These are phyloP conservation scores for Menidia menidia DNA, from an alignment of 2,797 vertebrate species.

Conservation along the genomic window DNA sequence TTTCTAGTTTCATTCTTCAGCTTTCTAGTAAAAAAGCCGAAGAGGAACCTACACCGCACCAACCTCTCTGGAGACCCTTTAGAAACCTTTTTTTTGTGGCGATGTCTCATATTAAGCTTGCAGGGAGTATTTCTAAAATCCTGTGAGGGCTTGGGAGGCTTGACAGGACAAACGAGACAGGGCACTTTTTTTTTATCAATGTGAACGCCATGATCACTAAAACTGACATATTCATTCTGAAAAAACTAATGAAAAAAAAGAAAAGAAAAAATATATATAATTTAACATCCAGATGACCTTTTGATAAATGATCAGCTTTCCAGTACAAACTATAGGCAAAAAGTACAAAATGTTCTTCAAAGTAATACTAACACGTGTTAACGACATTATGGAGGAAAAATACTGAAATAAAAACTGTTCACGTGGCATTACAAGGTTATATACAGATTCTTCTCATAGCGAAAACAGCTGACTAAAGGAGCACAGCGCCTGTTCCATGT, in stretches of 20 bases:
- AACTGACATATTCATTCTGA: too few relatives aligned
- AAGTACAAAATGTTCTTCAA: neutral
- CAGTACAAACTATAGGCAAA: neutral
- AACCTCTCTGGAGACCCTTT: neutral
- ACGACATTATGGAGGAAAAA: neutral
- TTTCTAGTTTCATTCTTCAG: neutral
- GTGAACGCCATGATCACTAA: neutral
- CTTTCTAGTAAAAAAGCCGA: conserved; percentile 24
- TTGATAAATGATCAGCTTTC: neutral
- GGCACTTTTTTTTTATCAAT: neutral
- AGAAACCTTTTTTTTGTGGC: neutral
- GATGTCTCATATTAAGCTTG: neutral
- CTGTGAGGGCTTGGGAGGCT: neutral
- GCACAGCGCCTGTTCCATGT: neutral
- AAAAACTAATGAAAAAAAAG: too few relatives aligned
- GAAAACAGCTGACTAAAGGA: neutral
- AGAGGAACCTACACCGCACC: conserved; percentile 32
- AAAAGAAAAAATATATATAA: too few relatives aligned
- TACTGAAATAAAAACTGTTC: neutral
- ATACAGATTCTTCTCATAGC: neutral
- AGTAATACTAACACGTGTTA: too few relatives aligned
- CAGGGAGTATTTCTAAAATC: neutral
- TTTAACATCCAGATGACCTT: neutral
- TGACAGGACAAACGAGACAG: conserved; percentile 6
- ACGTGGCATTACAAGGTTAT: neutral